phyloP scores from a whole-genome alignment of 2,797 vertebrate genomes.

The Stomatorhinus walkeri region DNA sequence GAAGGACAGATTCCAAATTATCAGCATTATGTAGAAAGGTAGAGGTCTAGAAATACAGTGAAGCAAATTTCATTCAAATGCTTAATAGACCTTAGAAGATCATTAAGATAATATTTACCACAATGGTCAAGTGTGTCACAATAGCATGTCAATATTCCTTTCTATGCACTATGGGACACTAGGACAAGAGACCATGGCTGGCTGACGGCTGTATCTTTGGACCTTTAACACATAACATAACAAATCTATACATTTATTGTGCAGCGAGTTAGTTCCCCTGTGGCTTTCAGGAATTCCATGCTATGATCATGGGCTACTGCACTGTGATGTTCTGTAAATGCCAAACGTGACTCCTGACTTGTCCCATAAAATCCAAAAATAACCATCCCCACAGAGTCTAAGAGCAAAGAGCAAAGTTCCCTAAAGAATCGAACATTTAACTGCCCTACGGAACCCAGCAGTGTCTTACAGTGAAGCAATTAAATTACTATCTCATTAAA shows the following conservation, averaged over 20 bases:
- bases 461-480: conserved; percentile 6
- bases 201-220: not conserved
- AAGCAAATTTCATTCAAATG: not conserved
- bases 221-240: not conserved
- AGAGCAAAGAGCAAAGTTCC: not conserved
- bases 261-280: not conserved
- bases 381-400: not conserved
- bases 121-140: not conserved
- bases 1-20: not conserved
- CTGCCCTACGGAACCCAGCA: not conserved
- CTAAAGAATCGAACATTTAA: not conserved
- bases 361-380: not conserved
- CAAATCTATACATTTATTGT: not conserved
- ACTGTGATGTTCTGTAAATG: not conserved
- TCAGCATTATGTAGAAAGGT: not conserved
- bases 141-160: not conserved
- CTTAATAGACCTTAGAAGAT: not conserved
- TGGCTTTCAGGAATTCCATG: not conserved
- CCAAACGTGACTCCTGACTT: not conserved
- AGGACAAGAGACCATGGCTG: not conserved
- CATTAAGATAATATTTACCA: not conserved
- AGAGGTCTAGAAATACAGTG: not conserved
- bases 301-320: not conserved
- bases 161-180: not conserved
- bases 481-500: not conserved